phyloP scores from a whole-genome alignment of 2,888 invertebrate genomes.

The Amblyteles armatorius region DNA sequence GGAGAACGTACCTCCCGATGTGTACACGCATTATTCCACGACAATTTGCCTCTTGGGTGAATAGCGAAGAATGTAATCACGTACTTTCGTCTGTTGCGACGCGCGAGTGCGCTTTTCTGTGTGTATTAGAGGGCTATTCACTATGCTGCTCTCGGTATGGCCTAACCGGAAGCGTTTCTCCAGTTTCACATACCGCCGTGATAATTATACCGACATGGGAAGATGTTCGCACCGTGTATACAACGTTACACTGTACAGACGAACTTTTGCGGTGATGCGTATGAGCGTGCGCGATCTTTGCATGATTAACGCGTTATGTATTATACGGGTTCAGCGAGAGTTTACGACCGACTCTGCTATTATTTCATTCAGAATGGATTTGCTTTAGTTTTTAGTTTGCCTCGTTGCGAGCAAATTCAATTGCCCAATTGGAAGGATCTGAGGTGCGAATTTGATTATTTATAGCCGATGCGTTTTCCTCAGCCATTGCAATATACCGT shows the following conservation, averaged over 20 bases:
- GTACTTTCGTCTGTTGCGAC: conserved; percentile 27
- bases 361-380: background rate
- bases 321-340: background rate
- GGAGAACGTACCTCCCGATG: background rate
- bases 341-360: background rate
- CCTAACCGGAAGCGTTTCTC: conserved; percentile 83
- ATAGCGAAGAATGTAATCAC: conserved; percentile 38
- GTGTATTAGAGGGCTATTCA: conserved; percentile 48
- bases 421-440: background rate
- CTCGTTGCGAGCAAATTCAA: background rate
- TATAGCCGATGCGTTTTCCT: too few species aligned
- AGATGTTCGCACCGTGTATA: conserved; percentile 72
- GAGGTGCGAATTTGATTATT: too few species aligned
- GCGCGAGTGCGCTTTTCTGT: conserved; percentile 1
- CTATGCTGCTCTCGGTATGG: conserved; percentile 62
- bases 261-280: conserved; percentile 39
- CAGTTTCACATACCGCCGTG: conserved; percentile 81
- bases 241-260: conserved; percentile 44
- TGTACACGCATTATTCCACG: conserved; percentile 33
- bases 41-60: conserved; percentile 39
- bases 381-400: background rate
- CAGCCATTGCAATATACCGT: background rate
- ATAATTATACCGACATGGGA: conserved; percentile 81
- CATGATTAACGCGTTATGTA: conserved; percentile 8
- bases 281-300: background rate